A percentile compares a stretch with the other conserved stretches of the same genome.
Conservation (phyloP, 2,113 vertebrate genomes). For the Narcine bancroftii region DNA sequence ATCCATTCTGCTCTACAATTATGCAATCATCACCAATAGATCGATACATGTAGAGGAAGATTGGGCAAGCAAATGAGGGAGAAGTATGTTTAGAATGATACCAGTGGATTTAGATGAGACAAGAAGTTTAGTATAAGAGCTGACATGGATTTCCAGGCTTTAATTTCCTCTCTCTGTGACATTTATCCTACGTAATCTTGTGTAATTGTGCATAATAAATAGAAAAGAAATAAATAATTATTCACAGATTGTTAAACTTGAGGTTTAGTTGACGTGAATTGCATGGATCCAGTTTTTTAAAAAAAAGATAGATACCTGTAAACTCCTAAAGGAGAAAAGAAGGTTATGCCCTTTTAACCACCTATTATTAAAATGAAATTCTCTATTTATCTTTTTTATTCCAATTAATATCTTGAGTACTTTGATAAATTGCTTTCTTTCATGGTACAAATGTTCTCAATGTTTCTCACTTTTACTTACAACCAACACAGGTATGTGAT, state of each 20-base stretch:
- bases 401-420: not conserved
- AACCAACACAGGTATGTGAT: not conserved
- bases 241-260: no score
- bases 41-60: not conserved
- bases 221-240: no score
- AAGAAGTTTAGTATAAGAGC: not conserved
- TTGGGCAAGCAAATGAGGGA: not conserved
- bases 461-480: not conserved
- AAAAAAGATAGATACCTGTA: no score
- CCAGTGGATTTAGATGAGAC: not conserved
- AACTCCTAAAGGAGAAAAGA: no score
- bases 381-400: not conserved
- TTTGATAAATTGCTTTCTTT: not conserved
- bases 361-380: not conserved
- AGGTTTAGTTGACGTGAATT: no score
- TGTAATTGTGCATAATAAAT: no score
- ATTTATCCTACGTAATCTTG: no score
- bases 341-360: not conserved
- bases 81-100: not conserved
- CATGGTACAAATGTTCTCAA: no score
- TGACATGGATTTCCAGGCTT: not conserved
- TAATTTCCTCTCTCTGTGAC: not conserved
- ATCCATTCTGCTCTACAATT: not conserved
- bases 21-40: not conserved
- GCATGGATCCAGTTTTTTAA: no score